Base-by-base conservation (phyloP, 2,888 invertebrate species). In the Byasa hedistus region DNA sequence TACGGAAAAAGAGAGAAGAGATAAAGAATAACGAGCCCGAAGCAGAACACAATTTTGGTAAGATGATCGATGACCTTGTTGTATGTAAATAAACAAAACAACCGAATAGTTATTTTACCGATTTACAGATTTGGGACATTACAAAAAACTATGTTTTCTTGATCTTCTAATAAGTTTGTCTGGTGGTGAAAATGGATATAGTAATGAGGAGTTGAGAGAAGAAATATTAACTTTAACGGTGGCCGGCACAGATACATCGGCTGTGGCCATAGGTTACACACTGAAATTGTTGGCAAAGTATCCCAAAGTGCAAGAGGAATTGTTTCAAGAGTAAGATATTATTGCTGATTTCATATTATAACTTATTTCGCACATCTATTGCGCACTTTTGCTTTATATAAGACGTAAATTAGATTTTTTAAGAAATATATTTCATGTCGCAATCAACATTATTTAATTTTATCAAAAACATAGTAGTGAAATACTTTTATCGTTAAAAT, bases 161-260 rank as follows among this genome's bases (percentile, higher is more conserved):
- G 93, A 94, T 68, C 77, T 93, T 8, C 75, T 94, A 19, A 90
- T 94, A 69, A 81, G 87, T 21, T 74, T 92, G 5, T 91, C 93
- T 44, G 89, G 92, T 0, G 86, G 86, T 10, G 91, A 91, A 10
- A 86, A 79, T 0, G 92, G 92, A 24, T 92, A 93, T 54, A 92
- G 87, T 0, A 85, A 93, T 70, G 72, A 84, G 48, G 93, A 94
- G 70, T 72, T 94, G 3, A 80, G 92, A 65, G 93, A 94, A 72
- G 94, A 94, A 80, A 87, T 94, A 0, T 80, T 93, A 62, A 93
- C 93, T 0, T 83, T 94, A 66, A 87, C 92, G 64, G 77, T 93
- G 19, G 94, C 93, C 23, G 94, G 93, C 39, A 91, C 92, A 10
- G 91, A 93, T 61, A 93, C 93, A 0, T 89, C 92, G 1, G 90